These are phyloP conservation scores for Apis cerana DNA, from an alignment of 1,140 invertebrate species.

Conservation along the genomic window DNA sequence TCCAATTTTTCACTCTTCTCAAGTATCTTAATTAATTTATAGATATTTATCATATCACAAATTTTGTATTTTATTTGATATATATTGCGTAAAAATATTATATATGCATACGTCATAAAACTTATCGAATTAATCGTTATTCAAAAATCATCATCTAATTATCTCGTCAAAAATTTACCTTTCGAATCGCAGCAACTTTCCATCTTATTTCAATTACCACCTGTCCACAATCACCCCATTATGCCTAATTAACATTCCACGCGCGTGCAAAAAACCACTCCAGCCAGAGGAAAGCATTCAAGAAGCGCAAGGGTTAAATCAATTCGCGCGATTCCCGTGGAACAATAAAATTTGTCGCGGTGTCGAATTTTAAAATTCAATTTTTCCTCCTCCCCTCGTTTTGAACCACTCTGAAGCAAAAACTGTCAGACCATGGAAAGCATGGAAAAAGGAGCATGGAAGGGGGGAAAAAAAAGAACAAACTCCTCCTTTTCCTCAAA, in stretches of 20 bases:
- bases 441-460: background rate
- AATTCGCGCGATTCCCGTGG: slow-evolving; percentile 27
- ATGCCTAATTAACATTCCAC: slow-evolving; percentile 17
- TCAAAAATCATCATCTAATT: too few species aligned
- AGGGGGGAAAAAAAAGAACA: too few species aligned
- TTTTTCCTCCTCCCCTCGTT: background rate
- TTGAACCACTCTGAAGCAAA: background rate
- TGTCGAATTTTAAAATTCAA: slow-evolving; percentile 55
- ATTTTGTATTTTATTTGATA: too few species aligned
- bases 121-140: too few species aligned
- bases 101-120: too few species aligned
- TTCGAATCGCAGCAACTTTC: background rate
- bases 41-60: too few species aligned
- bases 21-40: too few species aligned
- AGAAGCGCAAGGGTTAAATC: slow-evolving; percentile 40
- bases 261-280: background rate
- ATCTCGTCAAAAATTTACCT: background rate
- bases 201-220: background rate
- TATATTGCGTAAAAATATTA: too few species aligned
- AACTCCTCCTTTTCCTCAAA: too few species aligned
- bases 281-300: too few species aligned
- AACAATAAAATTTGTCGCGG: slow-evolving; percentile 42
- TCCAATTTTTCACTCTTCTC: too few species aligned
- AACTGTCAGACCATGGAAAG: background rate
- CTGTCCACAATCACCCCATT: background rate